Base-by-base conservation (phyloP, 1,140 invertebrate genomes). In the Drosophila novamexicana region DNA sequence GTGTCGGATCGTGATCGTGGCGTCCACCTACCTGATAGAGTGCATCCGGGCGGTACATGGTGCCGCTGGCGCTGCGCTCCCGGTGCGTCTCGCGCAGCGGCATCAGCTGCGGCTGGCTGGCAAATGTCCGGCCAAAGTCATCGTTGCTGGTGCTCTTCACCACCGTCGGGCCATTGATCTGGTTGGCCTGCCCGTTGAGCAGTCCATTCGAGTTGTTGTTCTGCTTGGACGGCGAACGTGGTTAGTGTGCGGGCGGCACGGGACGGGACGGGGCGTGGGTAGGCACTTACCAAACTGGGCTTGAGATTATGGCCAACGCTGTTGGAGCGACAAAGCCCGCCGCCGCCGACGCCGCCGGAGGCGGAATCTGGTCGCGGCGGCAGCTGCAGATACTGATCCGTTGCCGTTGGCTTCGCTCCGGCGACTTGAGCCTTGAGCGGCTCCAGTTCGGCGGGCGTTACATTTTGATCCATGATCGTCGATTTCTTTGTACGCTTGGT, bases 41-140 rank as follows among this genome's bases (percentile, higher is more conserved):
- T 1, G 98, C 95, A 91, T 99, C 97, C 49, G 96, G 96, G 22
- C 97, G 93, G 84, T 96, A 95, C 94, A 98, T 95, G n/a, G 97
- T 95, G 18, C 96, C 96, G 72, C 95, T 95, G 36, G 94, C 94
- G 85, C 78, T 91, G 16, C 66, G 74, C 84, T 76, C 92, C 22
- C 76, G 81, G 78, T 86, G 91, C 6, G 44, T 39, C 8, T 89
- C 90, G 53, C 77, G 61, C 14, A 82, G 65, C 6, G 80, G 81
- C n/a, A 56, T 75, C 63, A 91, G 59, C 59, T 92, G 85, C n/a
- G 88, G 78, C 64, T 91, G 86, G 75, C 91, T 91, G 40, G 79
- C 61, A 40, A 79, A 76, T 6, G 73, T 73, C 8, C 81, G 67
- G 8, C 82, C 72, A 14, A 91, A 81, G 47, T 92, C 81, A 12